Evolutionary conservation across 2,888 invertebrate species (phyloP), one percentile per base, ranked within the genome.

Genomic region (Urechis unicinctus): DNA sequence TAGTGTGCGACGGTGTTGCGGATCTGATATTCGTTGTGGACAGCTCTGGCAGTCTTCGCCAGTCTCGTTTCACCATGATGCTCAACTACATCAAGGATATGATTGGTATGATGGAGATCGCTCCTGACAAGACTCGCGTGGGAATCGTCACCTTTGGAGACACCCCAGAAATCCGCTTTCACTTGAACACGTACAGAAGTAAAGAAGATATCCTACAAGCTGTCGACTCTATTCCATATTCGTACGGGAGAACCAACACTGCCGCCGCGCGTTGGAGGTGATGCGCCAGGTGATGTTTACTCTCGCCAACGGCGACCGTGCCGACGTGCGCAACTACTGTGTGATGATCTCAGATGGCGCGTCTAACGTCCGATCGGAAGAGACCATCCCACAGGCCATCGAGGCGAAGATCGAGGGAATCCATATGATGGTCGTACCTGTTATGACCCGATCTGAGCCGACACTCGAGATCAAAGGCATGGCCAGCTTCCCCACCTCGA

Each of bases 1-100:
- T 53, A 62, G 62, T 31, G 25, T 62, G 61, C 50, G 55, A 55
- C 29, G 59, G 61, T n/a, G 50, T 46, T 4, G 53, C 55, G 22
- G 62, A 62, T 31, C 9, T 75, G 28, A 67, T 72, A 13, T 70
- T 75, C 56, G 68, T 68, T 28, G 61, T 75, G 3, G 75, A 75
- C 51, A 60, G 67, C 0, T 74, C 74, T 4, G 68, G 74, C 5
- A 72, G 72, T 55, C 68, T 72, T 42, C 59, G 64, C 25, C 61
- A 68, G 30, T 66, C 69, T 25, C 52, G 61, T 13, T 61, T 56
- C 65, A 68, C 50, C 44, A 62, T 56, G 41, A 61, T 72, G 26
- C 66, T 68, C 50, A 58, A 67, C 6, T 72, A 71, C 60, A 55
- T 72, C 4, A 59, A 67, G 17, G 59, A 61, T n/a, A 53, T 71